phyloP scores from a whole-genome alignment of 2,888 invertebrate species.

The Creontiades dilutus region DNA sequence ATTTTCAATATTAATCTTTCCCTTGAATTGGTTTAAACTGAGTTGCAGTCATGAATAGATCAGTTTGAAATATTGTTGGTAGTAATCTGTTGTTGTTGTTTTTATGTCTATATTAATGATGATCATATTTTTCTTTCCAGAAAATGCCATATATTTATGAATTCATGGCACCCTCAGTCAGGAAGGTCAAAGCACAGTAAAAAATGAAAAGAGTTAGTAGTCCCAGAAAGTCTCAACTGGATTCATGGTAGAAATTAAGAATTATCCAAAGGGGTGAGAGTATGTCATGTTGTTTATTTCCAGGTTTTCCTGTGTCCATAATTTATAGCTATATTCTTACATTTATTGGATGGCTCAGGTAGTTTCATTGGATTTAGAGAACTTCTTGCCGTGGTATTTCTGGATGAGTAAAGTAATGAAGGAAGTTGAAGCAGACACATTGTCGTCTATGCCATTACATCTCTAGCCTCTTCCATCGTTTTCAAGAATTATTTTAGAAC shows the following conservation, averaged over 20 bases:
- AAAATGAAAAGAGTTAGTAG: not conserved
- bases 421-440: too few relatives aligned
- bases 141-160: conserved; percentile 60
- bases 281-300: not conserved
- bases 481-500: too few relatives aligned
- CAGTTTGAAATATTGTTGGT: too few relatives aligned
- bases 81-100: not conserved
- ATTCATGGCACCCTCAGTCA: conserved; percentile 57
- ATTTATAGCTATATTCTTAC: too few relatives aligned
- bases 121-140: conserved; percentile 53
- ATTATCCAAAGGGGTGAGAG: not conserved
- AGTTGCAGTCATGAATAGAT: too few relatives aligned
- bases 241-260: not conserved
- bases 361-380: not conserved
- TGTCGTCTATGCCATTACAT: too few relatives aligned
- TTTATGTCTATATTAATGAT: not conserved
- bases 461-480: too few relatives aligned
- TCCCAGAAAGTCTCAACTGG: not conserved
- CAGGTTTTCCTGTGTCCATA: conserved; percentile 7
- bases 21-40: too few relatives aligned
- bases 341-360: not conserved
- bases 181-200: conserved; percentile 60
- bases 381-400: too few relatives aligned
- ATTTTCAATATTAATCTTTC: too few relatives aligned
- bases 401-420: too few relatives aligned